Base-by-base conservation (phyloP, 2,113 vertebrate species). In the Opisthocomus hoazin region DNA sequence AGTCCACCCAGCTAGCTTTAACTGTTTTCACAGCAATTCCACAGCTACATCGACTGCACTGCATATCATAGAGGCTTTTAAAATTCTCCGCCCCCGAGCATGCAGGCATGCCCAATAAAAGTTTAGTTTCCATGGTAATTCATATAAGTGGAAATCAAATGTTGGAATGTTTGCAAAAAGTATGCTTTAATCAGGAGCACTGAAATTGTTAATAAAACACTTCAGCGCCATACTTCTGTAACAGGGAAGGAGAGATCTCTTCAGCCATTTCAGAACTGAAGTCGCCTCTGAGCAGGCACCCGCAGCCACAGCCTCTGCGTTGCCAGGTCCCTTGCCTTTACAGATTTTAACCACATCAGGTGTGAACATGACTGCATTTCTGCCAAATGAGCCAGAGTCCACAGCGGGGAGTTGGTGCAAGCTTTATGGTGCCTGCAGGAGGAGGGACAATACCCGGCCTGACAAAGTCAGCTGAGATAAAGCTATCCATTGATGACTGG, bases 61-160 rank as follows among this genome's bases (percentile, higher is more conserved):
- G 24, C 26, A 27, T 29, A 54, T 88, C 43, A 66, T 0, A 63
- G 80, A 57, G 6, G 77, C 83, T 89, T 93, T 90, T 37, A 39
- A 79, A 94, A 87, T 83, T 43, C 92, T 77, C 58, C 51, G 15
- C 56, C 51, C 66, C 73, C 61, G 83, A 75, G 60, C 12, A 75
- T 71, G 61, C 92, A 94, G 73, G 56, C 65, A 57, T 37, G 53
- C 68, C 83, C 0, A 4, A 45, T 75, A 66, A 84, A 94, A 95
- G 51, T 96, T 93, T 68, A 4, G 93, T 97, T 96, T 89, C 94
- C 96, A 96, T 96, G 90, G 96, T 21, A 95, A 97, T 94, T 86
- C 60, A 20, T 89, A 21, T 71, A 94, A 96, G 95, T 81, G 81
- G 91, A 94, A 95, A 92, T 92, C 56, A 75, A 94, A 71, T 66